Conservation (phyloP, 2,797 vertebrate genomes). For the Epinephelus malabaricus region DNA sequence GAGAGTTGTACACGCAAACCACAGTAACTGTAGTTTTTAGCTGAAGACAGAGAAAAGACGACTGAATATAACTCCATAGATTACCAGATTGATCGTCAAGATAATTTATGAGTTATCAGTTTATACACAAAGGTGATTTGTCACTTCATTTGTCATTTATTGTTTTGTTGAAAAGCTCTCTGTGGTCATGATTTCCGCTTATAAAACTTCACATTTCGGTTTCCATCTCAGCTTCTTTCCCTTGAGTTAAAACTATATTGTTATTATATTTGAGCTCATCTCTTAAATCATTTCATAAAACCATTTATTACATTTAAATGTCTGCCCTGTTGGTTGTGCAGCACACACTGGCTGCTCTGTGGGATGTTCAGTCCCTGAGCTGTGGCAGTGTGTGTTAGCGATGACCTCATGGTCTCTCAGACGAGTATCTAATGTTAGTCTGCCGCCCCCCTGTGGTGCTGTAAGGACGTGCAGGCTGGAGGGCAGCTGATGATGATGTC, state of each 20-base stretch:
- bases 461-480: conserved; percentile 30
- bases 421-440: neutral
- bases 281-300: neutral
- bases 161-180: neutral
- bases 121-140: neutral
- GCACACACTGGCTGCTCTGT: conserved; percentile 1
- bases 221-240: neutral
- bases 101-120: neutral
- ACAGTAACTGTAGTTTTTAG: neutral
- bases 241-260: neutral
- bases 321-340: neutral
- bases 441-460: conserved; percentile 65
- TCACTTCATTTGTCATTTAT: neutral
- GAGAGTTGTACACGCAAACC: neutral
- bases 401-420: conserved; percentile 48
- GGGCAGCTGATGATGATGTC: conserved; percentile 21
- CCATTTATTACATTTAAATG: no score
- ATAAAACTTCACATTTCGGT: neutral
- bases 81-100: neutral
- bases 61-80: neutral
- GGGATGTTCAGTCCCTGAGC: conserved; percentile 4
- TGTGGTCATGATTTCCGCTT: no score
- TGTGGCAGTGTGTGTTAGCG: neutral
- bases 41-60: neutral
- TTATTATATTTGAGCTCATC: neutral